phyloP scores from a whole-genome alignment of 2,888 invertebrate genomes.

The Philonicus albiceps region DNA sequence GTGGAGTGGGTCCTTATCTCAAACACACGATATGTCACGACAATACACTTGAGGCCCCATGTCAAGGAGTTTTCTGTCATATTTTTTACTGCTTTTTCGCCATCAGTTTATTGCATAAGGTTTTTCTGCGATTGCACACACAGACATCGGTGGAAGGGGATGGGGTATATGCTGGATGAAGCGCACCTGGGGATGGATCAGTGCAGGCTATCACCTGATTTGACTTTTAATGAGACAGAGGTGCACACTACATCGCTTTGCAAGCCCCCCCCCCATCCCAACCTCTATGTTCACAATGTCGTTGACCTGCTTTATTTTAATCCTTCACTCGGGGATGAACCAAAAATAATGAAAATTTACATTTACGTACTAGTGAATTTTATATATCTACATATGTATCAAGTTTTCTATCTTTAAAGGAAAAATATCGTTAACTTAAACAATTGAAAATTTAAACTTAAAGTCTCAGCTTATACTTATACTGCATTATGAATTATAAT shows the following conservation, averaged over 20 bases:
- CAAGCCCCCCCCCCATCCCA: not conserved
- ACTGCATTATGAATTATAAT: too few relatives aligned
- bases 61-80: constrained; percentile 41
- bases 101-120: constrained; percentile 36
- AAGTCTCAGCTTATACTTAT: too few relatives aligned
- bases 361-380: not conserved
- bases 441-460: too few relatives aligned
- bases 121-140: constrained; percentile 20
- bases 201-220: not conserved
- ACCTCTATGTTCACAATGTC: not conserved
- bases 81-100: not conserved
- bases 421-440: too few relatives aligned
- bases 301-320: not conserved
- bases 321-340: not conserved
- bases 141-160: not conserved
- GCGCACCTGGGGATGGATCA: not conserved
- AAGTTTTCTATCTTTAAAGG: too few relatives aligned
- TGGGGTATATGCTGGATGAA: not conserved
- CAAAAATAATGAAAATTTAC: not conserved
- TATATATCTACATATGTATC: not conserved
- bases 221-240: not conserved
- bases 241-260: not conserved
- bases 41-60: constrained; percentile 37
- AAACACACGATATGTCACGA: constrained; percentile 41
- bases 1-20: constrained; percentile 23